phyloP scores from a whole-genome alignment of 2,113 vertebrate species.

The Lethenteron reissneri region DNA sequence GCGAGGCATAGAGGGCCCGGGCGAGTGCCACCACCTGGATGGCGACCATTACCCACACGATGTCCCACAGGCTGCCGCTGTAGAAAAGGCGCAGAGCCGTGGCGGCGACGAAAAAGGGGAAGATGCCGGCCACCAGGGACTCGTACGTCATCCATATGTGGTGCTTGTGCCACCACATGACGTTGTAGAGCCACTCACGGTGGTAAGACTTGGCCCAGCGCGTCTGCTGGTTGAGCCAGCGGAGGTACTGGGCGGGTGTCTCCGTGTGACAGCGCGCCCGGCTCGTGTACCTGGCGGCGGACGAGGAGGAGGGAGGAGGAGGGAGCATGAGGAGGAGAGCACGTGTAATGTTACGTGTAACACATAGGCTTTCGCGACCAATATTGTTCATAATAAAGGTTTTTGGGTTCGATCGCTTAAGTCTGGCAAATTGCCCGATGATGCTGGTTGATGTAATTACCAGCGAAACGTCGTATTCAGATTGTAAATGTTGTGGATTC shows the following conservation, averaged over 20 bases:
- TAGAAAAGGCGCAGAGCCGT: slow-evolving; percentile 59
- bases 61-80: slow-evolving; percentile 44
- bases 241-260: slow-evolving; percentile 48
- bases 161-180: slow-evolving; percentile 78
- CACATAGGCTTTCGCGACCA: too few relatives aligned
- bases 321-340: too few relatives aligned
- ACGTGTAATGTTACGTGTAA: too few relatives aligned
- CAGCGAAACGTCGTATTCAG: too few relatives aligned
- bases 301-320: background rate
- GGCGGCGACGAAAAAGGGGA: slow-evolving; percentile 62
- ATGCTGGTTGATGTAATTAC: too few relatives aligned
- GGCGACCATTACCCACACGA: slow-evolving; percentile 57
- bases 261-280: slow-evolving; percentile 60
- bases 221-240: slow-evolving; percentile 71
- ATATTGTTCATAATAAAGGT: too few relatives aligned
- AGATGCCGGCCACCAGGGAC: slow-evolving; percentile 50
- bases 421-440: too few relatives aligned
- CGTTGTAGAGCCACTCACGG: slow-evolving; percentile 67
- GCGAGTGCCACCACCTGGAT: slow-evolving; percentile 53
- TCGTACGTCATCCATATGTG: slow-evolving; percentile 78
- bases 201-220: slow-evolving; percentile 79
- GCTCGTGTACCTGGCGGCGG: slow-evolving; percentile 36
- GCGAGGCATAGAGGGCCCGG: slow-evolving; percentile 46
- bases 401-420: too few relatives aligned
- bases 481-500: too few relatives aligned